Conservation (phyloP, 2,797 vertebrate species). For the Rhinella marina region DNA sequence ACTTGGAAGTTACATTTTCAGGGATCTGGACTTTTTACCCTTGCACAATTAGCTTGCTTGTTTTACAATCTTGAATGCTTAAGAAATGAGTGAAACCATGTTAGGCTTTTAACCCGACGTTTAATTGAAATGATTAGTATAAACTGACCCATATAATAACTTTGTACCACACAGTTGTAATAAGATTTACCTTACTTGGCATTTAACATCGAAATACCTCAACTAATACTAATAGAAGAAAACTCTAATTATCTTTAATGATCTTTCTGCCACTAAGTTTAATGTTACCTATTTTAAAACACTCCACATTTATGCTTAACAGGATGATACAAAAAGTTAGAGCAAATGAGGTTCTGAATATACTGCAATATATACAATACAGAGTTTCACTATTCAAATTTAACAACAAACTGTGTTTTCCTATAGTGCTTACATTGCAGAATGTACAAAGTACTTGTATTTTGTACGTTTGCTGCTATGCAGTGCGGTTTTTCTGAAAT, state of each 20-base stretch:
- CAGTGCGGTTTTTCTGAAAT: background rate
- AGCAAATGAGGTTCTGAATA: conserved; percentile 13
- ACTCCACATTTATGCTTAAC: conserved; percentile 18
- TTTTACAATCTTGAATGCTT: conserved; percentile 11
- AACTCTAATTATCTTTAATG: conserved; percentile 54
- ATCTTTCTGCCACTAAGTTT: conserved; percentile 30
- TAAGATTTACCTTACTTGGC: conserved; percentile 51
- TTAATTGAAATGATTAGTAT: conserved; percentile 35
- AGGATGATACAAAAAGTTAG: background rate
- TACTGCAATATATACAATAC: conserved; percentile 7
- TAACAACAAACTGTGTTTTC: background rate
- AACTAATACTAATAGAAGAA: conserved; percentile 25
- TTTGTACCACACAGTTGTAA: conserved; percentile 16
- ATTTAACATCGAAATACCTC: conserved; percentile 12
- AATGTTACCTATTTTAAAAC: conserved; percentile 27
- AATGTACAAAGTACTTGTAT: background rate
- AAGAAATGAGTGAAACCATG: conserved; percentile 44
- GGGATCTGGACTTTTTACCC: background rate
- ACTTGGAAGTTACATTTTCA: background rate
- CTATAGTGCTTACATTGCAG: background rate
- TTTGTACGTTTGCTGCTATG: background rate
- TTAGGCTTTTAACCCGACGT: conserved; percentile 31
- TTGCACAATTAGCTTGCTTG: conserved; percentile 1
- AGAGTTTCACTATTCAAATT: background rate
- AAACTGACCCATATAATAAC: conserved; percentile 42